These are phyloP conservation scores for Drosophila rellima DNA, from an alignment of 2,888 invertebrate species.

Conservation along the genomic window DNA sequence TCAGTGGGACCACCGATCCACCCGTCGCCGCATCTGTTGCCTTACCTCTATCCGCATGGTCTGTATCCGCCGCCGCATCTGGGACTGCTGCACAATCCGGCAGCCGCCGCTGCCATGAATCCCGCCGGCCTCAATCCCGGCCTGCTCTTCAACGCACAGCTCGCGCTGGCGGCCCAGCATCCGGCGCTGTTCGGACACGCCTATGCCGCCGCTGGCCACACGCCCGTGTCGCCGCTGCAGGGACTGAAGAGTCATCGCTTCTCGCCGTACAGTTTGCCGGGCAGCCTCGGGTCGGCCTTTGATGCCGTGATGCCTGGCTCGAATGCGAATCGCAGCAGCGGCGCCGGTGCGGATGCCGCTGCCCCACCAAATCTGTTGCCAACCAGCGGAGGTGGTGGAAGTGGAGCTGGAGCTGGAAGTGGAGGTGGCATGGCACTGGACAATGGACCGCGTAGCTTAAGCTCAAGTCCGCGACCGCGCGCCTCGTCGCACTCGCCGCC, in stretches of 20 bases:
- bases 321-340: slow-evolving; percentile 84
- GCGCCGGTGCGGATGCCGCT: slow-evolving; percentile 65
- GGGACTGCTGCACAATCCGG: slow-evolving; percentile 88
- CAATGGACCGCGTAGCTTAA: slow-evolving; percentile 84
- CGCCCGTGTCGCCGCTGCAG: slow-evolving; percentile 90
- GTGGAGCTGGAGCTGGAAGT: slow-evolving; percentile 49
- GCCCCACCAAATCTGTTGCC: slow-evolving; percentile 64
- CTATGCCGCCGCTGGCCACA: slow-evolving; percentile 88
- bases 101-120: slow-evolving; percentile 87
- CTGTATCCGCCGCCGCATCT: slow-evolving; percentile 93
- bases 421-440: slow-evolving; percentile 72
- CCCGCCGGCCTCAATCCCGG: slow-evolving; percentile 91
- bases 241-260: slow-evolving; percentile 92
- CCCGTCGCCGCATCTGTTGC: slow-evolving; percentile 94
- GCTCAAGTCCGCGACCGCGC: slow-evolving; percentile 85
- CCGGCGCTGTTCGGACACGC: slow-evolving; percentile 90
- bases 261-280: slow-evolving; percentile 95
- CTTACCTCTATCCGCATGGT: slow-evolving; percentile 96
- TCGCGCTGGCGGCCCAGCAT: slow-evolving; percentile 95
- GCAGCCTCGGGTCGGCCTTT: slow-evolving; percentile 93
- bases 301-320: slow-evolving; percentile 94
- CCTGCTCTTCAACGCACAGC: slow-evolving; percentile 94
- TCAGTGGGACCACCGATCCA: slow-evolving; percentile 97
- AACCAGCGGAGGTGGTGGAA: slow-evolving; percentile 56
- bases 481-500: slow-evolving; percentile 86